phyloP scores from a whole-genome alignment of 2,888 invertebrate species.

The Erebia palarica region DNA sequence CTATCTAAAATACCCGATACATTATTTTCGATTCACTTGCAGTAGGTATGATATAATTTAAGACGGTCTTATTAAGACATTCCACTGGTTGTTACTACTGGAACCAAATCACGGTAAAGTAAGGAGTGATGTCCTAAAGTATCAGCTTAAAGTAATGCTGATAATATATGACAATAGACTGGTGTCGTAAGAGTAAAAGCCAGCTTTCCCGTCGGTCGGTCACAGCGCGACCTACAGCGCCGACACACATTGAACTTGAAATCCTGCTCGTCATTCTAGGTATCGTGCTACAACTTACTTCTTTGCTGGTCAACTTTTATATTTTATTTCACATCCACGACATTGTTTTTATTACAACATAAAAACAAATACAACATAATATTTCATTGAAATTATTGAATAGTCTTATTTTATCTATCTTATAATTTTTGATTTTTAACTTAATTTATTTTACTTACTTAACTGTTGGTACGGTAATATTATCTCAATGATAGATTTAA shows the following conservation, averaged over 20 bases:
- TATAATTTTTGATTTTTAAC: not conserved
- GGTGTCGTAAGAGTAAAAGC: conserved; percentile 68
- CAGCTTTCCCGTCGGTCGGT: conserved; percentile 66
- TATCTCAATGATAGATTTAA: too few relatives aligned
- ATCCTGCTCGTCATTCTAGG: conserved; percentile 62
- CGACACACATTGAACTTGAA: conserved; percentile 71
- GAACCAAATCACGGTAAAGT: not conserved
- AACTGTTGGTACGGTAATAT: too few relatives aligned
- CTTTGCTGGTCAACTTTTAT: conserved; percentile 25
- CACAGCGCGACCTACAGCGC: conserved; percentile 69
- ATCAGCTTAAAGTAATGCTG: conserved; percentile 35
- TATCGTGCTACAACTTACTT: conserved; percentile 38
- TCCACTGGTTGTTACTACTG: not conserved
- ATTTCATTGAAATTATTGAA: too few relatives aligned
- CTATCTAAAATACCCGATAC: too few relatives aligned
- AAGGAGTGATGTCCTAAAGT: conserved; percentile 19
- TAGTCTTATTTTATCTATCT: too few relatives aligned
- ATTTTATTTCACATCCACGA: conserved; percentile 8
- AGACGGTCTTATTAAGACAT: not conserved
- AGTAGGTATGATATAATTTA: not conserved
- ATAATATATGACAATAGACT: conserved; percentile 51
- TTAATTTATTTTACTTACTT: too few relatives aligned
- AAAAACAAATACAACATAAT: too few relatives aligned
- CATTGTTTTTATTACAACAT: conserved; percentile 6
- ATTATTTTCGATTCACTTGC: not conserved